Evolutionary conservation across 2,797 vertebrate genomes (phyloP), one percentile per base, ranked within the genome.

Genomic region (Saxicola maurus): DNA sequence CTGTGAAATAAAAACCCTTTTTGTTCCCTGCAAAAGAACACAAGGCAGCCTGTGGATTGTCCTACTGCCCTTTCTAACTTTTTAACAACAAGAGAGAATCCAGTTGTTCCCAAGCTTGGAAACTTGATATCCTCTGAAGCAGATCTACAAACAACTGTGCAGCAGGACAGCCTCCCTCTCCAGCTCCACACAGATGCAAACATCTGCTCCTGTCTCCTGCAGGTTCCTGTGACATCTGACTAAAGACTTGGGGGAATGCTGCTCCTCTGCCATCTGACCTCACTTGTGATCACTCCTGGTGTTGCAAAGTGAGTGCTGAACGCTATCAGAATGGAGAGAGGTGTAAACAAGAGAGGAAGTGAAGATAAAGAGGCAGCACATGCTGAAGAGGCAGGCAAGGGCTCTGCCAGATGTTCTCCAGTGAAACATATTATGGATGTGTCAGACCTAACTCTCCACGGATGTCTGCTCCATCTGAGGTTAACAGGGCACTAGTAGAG

Each of bases 211-310:
- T 20, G n/a, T 23, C 21, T 68, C 35, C 48, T 3, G 0, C 51
- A 82, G 49, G 60, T 45, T 53, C 23, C 64, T 6, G 2, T 23
- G 52, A 27, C 16, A 57, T 17, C 24, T 49, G 56, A 30, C 21
- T 31, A 27, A 31, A 51, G 61, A 12, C 38, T 67, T 57, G 10
- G 31, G 56, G 49, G 60, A 82, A 72, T 6, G 30, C 67, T 37
- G 64, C 57, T 76, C 28, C 52, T 82, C 42, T 1, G 1, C 40
- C 17, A 43, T 24, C 57, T 6, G 0, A 37, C 45, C 35, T 25
- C 5, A 0, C 57, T 59, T 31, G 25, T 15, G 31, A 37, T 40
- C 66, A 3, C 18, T n/a, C 27, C 2, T 0, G 0, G 45, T 4
- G 0, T 1, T 35, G 49, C 60, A 42, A 56, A 74, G 37, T 7